Conservation (phyloP, 2,113 vertebrate genomes). For the Chaetodon trifascialis region DNA sequence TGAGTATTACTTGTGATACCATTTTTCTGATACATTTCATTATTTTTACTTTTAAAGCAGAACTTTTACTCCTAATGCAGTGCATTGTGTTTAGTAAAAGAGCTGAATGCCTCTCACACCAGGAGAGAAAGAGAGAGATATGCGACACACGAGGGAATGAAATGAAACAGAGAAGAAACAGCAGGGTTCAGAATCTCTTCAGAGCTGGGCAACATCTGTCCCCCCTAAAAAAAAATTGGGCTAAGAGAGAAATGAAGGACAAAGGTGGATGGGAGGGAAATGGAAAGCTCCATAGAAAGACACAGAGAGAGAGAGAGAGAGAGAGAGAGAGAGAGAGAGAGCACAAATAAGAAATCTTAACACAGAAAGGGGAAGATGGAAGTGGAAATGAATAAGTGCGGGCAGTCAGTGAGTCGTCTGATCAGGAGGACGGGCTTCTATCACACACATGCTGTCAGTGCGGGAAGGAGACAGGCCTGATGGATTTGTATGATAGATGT, state of each 20-base stretch:
- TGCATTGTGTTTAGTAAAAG: background rate
- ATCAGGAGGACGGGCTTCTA: slow-evolving; percentile 62
- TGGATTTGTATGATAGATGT: slow-evolving; percentile 83
- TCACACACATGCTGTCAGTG: slow-evolving; percentile 72
- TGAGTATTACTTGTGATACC: background rate
- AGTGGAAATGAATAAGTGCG: slow-evolving; percentile 67
- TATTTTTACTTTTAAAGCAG: background rate
- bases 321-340: background rate
- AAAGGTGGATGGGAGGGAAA: slow-evolving; percentile 39
- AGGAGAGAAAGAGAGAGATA: background rate
- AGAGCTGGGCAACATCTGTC: slow-evolving; percentile 47
- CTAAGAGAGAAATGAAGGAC: slow-evolving; percentile 57
- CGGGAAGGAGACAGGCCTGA: slow-evolving; percentile 66
- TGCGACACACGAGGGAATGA: slow-evolving; percentile 31
- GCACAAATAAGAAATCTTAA: slow-evolving; percentile 58
- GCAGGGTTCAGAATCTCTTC: slow-evolving; percentile 33
- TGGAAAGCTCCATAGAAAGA: slow-evolving; percentile 27
- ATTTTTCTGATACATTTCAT: background rate
- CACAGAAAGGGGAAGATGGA: slow-evolving; percentile 63
- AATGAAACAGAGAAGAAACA: slow-evolving; percentile 52
- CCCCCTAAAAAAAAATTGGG: slow-evolving; percentile 10
- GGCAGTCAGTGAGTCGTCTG: slow-evolving; percentile 72
- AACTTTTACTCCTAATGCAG: background rate
- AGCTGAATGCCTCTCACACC: background rate
- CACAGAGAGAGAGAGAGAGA: background rate